Evolutionary conservation across 1,140 invertebrate species (phyloP), one percentile per base, ranked within the genome.

Genomic region (Lethrus apterus): DNA sequence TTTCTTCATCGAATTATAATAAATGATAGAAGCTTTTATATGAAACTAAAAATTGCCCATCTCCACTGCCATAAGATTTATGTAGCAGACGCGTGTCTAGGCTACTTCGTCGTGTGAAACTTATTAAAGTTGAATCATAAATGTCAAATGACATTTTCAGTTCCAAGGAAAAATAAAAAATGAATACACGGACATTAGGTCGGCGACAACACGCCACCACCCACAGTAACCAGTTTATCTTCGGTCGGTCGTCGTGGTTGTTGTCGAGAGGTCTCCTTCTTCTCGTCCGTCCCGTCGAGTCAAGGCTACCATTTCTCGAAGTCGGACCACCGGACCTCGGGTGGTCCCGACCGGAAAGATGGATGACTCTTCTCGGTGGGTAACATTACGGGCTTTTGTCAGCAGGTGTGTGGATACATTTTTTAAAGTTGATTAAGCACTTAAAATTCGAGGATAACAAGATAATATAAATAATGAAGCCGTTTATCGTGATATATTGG

Each of bases 151-250:
- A 38, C 18, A 21, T 38, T 38, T 38, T 38, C 24, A 18, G 35
- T 38, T 38, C 35, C 7, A 11, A 38, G 35, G 14, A 38, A 21
- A 38, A 56, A 55, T 58, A 52, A 58, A 58, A 57, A 56, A 59
- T 59, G 57, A 49, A 57, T 59, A 61, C 59, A 59, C 50, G 57
- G 46, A 55, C 59, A 62, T 62, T 62, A 62, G 50, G 50, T 58
- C 55, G 33, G 57, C 59, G 59, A 62, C 59, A 59, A 62, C 59
- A 62, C 54, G 59, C 57, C 54, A 55, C 59, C 57, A 62, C 59
- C 57, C 57, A 59, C 56, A 49, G 59, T 34, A 41, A 51, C 50
- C 58, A 58, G 58, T 60, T 60, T 60, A 60, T 58, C 58, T 60
- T 51, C 17, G n/a, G n/a, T n/a, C n/a, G n/a, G n/a, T n/a, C n/a